Conservation (phyloP, 2,797 vertebrate species). For the Champsocephalus gunnari region DNA sequence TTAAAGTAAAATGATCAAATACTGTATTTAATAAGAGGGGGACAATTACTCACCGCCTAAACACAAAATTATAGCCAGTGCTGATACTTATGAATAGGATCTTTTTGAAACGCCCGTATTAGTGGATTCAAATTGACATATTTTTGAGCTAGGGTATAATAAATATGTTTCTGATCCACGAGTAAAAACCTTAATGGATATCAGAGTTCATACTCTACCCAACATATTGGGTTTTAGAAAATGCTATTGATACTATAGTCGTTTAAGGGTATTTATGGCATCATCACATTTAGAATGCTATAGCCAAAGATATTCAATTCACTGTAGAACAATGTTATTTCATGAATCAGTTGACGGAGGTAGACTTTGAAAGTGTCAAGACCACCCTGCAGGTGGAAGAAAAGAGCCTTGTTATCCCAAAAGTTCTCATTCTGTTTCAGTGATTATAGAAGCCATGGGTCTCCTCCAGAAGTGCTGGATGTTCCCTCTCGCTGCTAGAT, state of each 20-base stretch:
- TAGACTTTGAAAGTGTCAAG: conserved; percentile 56
- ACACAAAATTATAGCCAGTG: neutral
- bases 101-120: neutral
- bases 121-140: neutral
- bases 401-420: conserved; percentile 71
- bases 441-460: conserved; percentile 72
- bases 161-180: too few relatives aligned
- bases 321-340: conserved; percentile 46
- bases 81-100: neutral
- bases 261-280: neutral
- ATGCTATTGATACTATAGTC: neutral
- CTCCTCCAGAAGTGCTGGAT: conserved; percentile 64
- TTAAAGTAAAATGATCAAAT: neutral
- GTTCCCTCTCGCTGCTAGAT: conserved; percentile 62
- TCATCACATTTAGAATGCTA: conserved; percentile 14
- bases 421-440: conserved; percentile 70
- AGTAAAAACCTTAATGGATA: neutral
- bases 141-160: neutral
- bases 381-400: conserved; percentile 68
- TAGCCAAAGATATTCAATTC: conserved; percentile 10
- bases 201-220: neutral
- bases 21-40: neutral
- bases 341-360: conserved; percentile 43
- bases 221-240: neutral
- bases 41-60: neutral